Percentiles rank a stretch among this genome's conserved stretches.
Conservation (phyloP, 2,888 invertebrate species). For the Andrena bucephala region DNA sequence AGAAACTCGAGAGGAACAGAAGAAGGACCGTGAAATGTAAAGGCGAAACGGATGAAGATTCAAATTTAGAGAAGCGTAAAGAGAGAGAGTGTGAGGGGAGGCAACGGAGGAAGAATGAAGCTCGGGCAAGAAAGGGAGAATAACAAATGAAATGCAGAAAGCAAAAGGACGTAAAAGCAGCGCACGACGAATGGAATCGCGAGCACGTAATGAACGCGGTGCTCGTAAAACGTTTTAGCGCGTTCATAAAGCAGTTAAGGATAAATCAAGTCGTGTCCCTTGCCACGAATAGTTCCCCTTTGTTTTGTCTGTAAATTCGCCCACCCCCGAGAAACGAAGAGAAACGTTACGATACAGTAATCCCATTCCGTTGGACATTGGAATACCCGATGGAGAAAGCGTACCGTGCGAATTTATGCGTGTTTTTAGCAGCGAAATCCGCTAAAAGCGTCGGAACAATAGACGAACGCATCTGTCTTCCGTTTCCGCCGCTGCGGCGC, state of each 20-base stretch:
- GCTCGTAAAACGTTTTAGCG: conserved; percentile 21
- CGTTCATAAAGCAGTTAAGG: conserved; percentile 14
- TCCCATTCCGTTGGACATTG: conserved; percentile 57
- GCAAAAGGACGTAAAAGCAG: neutral
- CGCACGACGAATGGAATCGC: neutral
- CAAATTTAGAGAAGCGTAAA: neutral
- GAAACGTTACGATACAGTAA: conserved; percentile 61
- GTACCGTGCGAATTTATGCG: conserved; percentile 8
- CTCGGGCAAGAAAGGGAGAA: neutral
- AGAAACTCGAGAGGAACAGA: neutral
- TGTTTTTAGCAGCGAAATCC: conserved; percentile 21
- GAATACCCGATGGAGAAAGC: conserved; percentile 39
- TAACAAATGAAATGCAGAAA: neutral
- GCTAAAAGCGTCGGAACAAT: neutral
- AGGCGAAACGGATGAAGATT: neutral
- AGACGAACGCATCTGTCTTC: neutral
- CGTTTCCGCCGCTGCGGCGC: neutral
- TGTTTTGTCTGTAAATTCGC: conserved; percentile 36
- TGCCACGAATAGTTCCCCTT: conserved; percentile 15
- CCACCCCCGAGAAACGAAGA: conserved; percentile 33
- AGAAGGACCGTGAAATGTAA: neutral
- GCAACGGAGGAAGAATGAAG: neutral
- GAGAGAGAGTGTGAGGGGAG: neutral
- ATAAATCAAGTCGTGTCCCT: conserved; percentile 49
- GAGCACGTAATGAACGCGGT: neutral